phyloP scores from a whole-genome alignment of 2,888 invertebrate genomes.

The Limnephilus auricula region DNA sequence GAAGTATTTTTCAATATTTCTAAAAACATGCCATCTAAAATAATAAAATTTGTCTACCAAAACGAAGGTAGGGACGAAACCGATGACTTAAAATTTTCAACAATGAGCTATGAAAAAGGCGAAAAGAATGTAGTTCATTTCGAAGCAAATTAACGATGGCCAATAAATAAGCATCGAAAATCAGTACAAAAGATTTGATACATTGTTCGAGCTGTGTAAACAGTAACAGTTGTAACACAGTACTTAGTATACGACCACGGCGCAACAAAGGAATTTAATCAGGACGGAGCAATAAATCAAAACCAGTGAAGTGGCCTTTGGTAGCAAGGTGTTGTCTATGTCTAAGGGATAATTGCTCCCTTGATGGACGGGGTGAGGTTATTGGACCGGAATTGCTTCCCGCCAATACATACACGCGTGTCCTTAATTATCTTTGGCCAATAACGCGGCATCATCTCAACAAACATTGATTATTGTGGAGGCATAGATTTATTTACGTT shows the following conservation, averaged over 20 bases:
- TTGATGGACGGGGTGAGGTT: constrained; percentile 35
- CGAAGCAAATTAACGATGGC: constrained; percentile 61
- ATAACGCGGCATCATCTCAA: constrained; percentile 32
- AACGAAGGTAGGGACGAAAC: neutral
- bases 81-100: constrained; percentile 51
- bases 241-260: constrained; percentile 42
- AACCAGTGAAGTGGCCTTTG: constrained; percentile 45
- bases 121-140: constrained; percentile 65
- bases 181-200: constrained; percentile 58
- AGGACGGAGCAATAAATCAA: constrained; percentile 65
- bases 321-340: constrained; percentile 39
- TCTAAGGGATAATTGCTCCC: constrained; percentile 49
- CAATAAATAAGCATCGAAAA: constrained; percentile 61
- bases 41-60: neutral
- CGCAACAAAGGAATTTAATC: constrained; percentile 66
- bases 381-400: constrained; percentile 54
- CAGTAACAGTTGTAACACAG: neutral
- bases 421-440: constrained; percentile 41
- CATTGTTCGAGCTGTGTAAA: constrained; percentile 46
- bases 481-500: constrained; percentile 32
- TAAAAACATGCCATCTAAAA: neutral
- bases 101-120: constrained; percentile 50
- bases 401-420: constrained; percentile 1
- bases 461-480: constrained; percentile 16
- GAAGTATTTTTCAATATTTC: neutral